Conservation (phyloP, 2,797 vertebrate species). For the Fundulus diaphanus region DNA sequence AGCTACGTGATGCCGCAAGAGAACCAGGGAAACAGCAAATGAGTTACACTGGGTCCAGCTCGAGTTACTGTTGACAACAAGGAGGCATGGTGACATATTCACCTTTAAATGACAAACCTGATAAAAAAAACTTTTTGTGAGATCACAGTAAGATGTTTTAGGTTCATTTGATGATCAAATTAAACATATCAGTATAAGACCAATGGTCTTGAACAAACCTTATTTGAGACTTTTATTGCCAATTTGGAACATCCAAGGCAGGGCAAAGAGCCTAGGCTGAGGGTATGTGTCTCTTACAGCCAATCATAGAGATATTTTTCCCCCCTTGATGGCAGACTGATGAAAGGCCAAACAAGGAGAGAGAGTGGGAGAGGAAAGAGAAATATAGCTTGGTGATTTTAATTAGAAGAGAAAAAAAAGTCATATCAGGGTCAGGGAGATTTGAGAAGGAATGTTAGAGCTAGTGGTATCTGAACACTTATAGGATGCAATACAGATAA, state of each 20-base stretch:
- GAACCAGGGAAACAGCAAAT: constrained; percentile 5
- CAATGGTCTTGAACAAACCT: constrained; percentile 5
- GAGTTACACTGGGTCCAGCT: constrained; percentile 23
- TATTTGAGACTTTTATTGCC: constrained; percentile 31
- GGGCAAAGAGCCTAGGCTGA: constrained; percentile 29
- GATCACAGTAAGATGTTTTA: background rate
- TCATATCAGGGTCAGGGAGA: constrained; percentile 14
- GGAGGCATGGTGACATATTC: constrained; percentile 49
- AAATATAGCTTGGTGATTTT: constrained; percentile 16
- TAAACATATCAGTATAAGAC: background rate
- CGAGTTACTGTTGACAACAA: constrained; percentile 37
- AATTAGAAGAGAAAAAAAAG: constrained; percentile 32
- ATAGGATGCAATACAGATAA: background rate
- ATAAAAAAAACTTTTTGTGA: background rate
- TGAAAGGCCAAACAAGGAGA: constrained; percentile 32
- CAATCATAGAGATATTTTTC: constrained; percentile 54
- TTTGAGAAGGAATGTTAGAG: constrained; percentile 9
- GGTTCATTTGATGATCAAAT: constrained; percentile 9
- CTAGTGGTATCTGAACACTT: constrained; percentile 4
- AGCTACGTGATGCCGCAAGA: background rate
- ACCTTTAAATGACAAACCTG: background rate
- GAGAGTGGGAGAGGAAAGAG: constrained; percentile 20
- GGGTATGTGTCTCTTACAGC: constrained; percentile 54
- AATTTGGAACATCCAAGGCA: constrained; percentile 25
- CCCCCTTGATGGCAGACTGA: constrained; percentile 51